Conservation (phyloP, 2,888 invertebrate genomes). For the Hyalella azteca region DNA sequence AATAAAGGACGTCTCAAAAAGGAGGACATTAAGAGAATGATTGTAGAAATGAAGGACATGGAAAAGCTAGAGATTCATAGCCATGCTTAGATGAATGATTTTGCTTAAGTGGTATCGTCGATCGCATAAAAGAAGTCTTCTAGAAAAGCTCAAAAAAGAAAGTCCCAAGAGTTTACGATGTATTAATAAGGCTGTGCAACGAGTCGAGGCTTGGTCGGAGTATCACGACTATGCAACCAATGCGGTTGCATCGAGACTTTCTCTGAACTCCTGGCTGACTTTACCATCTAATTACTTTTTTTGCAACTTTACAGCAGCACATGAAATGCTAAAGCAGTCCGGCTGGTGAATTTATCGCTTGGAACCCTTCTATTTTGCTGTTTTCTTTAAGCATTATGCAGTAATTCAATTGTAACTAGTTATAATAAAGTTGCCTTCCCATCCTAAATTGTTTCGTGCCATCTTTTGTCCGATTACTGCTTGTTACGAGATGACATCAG, state of each 20-base stretch:
- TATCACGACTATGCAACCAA: slow-evolving; percentile 87
- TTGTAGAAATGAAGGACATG: slow-evolving; percentile 67
- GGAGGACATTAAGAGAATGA: slow-evolving; percentile 72
- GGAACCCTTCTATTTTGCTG: too few species aligned
- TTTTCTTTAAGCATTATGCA: too few species aligned
- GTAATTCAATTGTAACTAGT: too few species aligned
- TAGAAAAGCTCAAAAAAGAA: slow-evolving; percentile 92
- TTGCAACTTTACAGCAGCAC: too few species aligned
- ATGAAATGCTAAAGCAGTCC: too few species aligned
- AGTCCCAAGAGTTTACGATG: slow-evolving; percentile 88
- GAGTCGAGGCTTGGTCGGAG: slow-evolving; percentile 81
- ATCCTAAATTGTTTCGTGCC: too few species aligned
- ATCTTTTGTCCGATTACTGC: too few species aligned
- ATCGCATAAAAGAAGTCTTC: slow-evolving; percentile 76
- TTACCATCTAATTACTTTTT: too few species aligned
- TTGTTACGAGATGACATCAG: too few species aligned
- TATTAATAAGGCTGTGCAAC: slow-evolving; percentile 83
- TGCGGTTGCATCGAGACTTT: slow-evolving; percentile 87
- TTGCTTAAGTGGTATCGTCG: slow-evolving; percentile 64
- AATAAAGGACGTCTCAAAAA: slow-evolving; percentile 67
- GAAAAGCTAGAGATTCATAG: slow-evolving; percentile 66
- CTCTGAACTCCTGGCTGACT: slow-evolving; percentile 92
- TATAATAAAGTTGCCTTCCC: too few species aligned
- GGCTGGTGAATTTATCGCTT: too few species aligned
- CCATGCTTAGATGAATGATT: slow-evolving; percentile 65